phyloP scores from a whole-genome alignment of 2,113 vertebrate species.

The Empidonax traillii region DNA sequence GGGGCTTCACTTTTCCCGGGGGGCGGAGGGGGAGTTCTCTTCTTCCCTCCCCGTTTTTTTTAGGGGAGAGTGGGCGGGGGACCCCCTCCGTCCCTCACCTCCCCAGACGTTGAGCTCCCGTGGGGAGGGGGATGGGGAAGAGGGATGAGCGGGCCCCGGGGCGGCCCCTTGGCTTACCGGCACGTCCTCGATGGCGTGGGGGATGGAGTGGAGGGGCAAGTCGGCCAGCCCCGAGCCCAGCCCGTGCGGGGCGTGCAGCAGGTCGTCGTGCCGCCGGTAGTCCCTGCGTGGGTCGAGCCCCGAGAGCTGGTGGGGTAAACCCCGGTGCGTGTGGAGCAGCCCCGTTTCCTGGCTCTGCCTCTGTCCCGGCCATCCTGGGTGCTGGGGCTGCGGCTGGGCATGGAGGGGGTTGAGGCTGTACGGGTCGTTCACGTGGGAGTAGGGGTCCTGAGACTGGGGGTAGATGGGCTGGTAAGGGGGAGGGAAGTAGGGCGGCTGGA shows the following conservation, averaged over 20 bases:
- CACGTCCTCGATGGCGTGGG: conserved; percentile 97
- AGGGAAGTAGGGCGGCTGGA: conserved; percentile 91
- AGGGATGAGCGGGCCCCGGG: not conserved
- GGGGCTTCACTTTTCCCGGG: not conserved
- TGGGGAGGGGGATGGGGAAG: no score
- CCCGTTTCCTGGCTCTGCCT: conserved; percentile 93
- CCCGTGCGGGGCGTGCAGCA: conserved; percentile 93
- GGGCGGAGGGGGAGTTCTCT: no score
- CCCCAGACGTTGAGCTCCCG: not conserved
- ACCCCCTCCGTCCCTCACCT: not conserved
- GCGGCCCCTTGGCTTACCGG: conserved; percentile 80
- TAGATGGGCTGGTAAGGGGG: conserved; percentile 98
- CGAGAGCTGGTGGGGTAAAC: conserved; percentile 93
- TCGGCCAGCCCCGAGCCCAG: conserved; percentile 92
- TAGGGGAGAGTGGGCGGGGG: not conserved
- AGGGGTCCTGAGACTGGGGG: conserved; percentile 97
- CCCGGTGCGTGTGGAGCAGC: conserved; percentile 94
- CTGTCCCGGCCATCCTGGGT: conserved; percentile 96
- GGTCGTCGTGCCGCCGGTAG: conserved; percentile 93
- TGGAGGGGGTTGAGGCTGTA: conserved; percentile 97
- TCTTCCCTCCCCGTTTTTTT: not conserved
- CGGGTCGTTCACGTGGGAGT: conserved; percentile 98
- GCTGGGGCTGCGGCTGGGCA: conserved; percentile 93
- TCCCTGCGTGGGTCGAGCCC: conserved; percentile 88
- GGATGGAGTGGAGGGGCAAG: conserved; percentile 94